Conservation (phyloP, 1,140 invertebrate genomes). For the Rhagoletis zephyria region DNA sequence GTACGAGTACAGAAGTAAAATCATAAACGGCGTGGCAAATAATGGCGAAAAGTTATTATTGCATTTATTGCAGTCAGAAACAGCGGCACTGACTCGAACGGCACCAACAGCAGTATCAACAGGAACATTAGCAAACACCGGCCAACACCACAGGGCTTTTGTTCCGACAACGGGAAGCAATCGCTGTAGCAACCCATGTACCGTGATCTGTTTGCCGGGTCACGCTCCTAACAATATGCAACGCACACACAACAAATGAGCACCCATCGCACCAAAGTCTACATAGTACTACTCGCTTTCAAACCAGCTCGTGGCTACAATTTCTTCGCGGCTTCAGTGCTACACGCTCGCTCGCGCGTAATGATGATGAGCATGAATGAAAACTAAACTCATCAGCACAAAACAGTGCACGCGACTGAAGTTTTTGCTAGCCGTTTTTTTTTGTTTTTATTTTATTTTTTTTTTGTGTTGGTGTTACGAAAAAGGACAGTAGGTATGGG, state of each 20-base stretch:
- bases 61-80: slow-evolving; percentile 31
- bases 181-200: slow-evolving; percentile 42
- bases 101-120: background rate
- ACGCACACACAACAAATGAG: background rate
- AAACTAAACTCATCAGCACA: slow-evolving; percentile 49
- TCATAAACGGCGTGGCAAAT: slow-evolving; percentile 39
- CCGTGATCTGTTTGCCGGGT: slow-evolving; percentile 30
- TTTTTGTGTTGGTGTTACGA: background rate
- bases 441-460: background rate
- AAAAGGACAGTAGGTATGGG: background rate
- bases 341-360: slow-evolving; percentile 45
- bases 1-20: background rate
- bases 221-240: slow-evolving; percentile 48
- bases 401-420: background rate
- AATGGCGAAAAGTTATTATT: slow-evolving; percentile 51
- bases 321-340: background rate
- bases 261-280: background rate
- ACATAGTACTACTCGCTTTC: background rate
- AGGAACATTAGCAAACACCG: background rate
- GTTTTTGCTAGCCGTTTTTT: background rate
- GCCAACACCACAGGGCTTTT: background rate
- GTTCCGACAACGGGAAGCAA: slow-evolving; percentile 27
- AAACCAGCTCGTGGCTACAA: no score
- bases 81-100: background rate
- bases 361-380: slow-evolving; percentile 48